These are phyloP conservation scores for Drosophila mettleri DNA, from an alignment of 2,888 invertebrate species.

Conservation along the genomic window DNA sequence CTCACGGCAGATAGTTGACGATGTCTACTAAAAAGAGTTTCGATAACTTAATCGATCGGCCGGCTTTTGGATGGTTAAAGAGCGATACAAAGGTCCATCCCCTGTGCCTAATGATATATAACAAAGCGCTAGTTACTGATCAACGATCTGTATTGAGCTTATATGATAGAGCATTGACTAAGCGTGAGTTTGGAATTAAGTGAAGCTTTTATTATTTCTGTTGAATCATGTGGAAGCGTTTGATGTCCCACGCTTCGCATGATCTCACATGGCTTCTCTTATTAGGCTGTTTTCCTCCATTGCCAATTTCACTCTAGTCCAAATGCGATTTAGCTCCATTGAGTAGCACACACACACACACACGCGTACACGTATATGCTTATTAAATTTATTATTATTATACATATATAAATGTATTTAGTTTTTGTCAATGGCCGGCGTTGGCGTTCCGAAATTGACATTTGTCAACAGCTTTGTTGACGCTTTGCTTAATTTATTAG, in stretches of 20 bases:
- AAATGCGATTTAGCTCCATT: conserved; percentile 20
- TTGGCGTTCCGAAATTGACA: conserved; percentile 52
- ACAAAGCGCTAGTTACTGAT: too few relatives aligned
- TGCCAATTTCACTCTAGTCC: conserved; percentile 43
- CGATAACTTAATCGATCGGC: too few relatives aligned
- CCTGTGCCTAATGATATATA: too few relatives aligned
- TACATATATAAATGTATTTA: conserved; percentile 5
- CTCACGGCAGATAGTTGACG: too few relatives aligned
- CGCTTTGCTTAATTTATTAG: conserved; percentile 64
- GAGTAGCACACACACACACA: conserved; percentile 1
- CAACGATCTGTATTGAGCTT: background rate
- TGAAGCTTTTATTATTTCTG: background rate
- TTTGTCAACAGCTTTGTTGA: conserved; percentile 71
- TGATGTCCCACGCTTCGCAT: conserved; percentile 34
- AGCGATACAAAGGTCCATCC: background rate
- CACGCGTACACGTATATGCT: conserved; percentile 5
- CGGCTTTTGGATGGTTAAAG: background rate
- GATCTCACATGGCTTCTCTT: conserved; percentile 48
- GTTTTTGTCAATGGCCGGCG: conserved; percentile 34
- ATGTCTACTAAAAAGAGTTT: too few relatives aligned
- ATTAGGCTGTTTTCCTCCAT: conserved; percentile 27
- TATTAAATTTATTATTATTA: conserved; percentile 29
- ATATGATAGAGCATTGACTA: background rate
- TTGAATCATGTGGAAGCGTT: conserved; percentile 18
- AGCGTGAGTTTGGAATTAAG: background rate